Evolutionary conservation across 2,113 vertebrate genomes (phyloP).

Genomic region (Chloroceryle aenea): DNA sequence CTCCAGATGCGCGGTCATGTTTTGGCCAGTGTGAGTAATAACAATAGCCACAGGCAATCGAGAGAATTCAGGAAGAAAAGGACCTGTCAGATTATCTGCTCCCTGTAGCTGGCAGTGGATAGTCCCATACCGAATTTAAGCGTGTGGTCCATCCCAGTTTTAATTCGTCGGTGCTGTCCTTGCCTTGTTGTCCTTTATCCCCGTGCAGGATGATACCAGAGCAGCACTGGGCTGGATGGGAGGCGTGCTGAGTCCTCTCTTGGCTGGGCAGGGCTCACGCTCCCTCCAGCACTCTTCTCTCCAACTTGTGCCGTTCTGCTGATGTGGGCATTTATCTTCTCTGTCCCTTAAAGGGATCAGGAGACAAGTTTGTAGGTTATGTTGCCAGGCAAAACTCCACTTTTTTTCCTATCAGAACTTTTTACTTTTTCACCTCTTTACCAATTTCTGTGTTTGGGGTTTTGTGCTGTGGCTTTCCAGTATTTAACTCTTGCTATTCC

Average conservation of each 20-base stretch:
- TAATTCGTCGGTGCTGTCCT: neutral
- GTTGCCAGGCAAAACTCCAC: neutral
- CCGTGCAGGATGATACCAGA: accelerated
- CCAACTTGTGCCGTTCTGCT: neutral
- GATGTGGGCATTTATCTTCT: neutral
- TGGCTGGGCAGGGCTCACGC: neutral
- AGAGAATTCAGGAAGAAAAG: neutral
- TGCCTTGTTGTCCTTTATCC: neutral
- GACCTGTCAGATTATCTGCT: neutral
- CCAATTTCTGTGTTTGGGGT: neutral
- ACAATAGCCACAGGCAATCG: neutral
- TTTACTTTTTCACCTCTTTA: neutral
- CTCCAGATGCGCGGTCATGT: neutral
- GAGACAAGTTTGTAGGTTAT: neutral
- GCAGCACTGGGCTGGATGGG: neutral
- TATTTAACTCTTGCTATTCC: neutral
- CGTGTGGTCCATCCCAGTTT: neutral
- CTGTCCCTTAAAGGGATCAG: neutral
- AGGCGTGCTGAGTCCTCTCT: accelerated
- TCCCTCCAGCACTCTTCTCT: neutral
- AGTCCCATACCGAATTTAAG: neutral
- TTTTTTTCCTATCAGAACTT: neutral
- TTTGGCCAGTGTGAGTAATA: neutral
- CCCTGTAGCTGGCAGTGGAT: neutral
- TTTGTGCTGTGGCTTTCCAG: neutral